Evolutionary conservation across 1,140 invertebrate genomes (phyloP).

Genomic region (Drosophila ironensis): DNA sequence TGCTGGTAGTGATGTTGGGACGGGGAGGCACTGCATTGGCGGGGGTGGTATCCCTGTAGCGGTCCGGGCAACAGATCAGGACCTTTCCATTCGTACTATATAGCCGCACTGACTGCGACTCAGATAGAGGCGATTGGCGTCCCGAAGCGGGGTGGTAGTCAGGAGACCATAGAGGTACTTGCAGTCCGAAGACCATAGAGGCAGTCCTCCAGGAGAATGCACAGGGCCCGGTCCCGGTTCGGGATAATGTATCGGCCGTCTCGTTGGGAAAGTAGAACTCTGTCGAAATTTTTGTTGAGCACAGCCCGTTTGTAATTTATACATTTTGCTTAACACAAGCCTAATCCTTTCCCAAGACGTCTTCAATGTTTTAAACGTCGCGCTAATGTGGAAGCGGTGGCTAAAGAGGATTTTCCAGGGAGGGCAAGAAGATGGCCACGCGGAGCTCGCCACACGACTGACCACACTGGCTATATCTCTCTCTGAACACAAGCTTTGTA

Average conservation of each 20-base stretch:
- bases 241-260: conserved; percentile 69
- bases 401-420: conserved; percentile 46
- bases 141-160: conserved; percentile 54
- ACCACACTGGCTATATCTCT: no score
- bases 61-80: conserved; percentile 76
- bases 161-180: conserved; percentile 69
- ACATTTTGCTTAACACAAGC: conserved; percentile 36
- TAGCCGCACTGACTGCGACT: conserved; percentile 80
- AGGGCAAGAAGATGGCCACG: no score
- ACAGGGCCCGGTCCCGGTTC: conserved; percentile 72
- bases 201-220: conserved; percentile 74
- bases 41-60: conserved; percentile 54
- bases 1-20: conserved; percentile 39
- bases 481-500: no score
- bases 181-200: no score
- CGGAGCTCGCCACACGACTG: conserved; percentile 45
- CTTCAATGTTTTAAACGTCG: conserved; percentile 37
- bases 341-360: conserved; percentile 46
- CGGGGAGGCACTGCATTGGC: conserved; percentile 14
- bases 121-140: conserved; percentile 61
- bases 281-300: conserved; percentile 15
- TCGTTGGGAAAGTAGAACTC: conserved; percentile 78
- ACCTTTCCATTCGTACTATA: conserved; percentile 71
- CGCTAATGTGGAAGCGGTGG: conserved; percentile 26
- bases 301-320: conserved; percentile 11